phyloP scores from a whole-genome alignment of 1,140 invertebrate genomes.

The Cataglyphis hispanica region DNA sequence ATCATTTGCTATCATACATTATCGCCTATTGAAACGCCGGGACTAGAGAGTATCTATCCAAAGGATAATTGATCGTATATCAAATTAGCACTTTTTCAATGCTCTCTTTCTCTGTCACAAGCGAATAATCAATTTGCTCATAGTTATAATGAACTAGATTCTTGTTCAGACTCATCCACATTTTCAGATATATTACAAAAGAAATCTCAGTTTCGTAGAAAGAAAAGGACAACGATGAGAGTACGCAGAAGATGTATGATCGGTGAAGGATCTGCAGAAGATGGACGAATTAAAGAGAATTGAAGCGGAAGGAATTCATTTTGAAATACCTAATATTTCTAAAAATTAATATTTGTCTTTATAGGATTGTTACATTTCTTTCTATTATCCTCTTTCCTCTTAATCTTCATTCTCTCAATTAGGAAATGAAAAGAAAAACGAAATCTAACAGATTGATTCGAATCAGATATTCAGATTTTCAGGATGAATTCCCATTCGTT shows the following conservation, averaged over 20 bases:
- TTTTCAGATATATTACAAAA: conserved; percentile 20
- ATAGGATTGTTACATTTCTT: background rate
- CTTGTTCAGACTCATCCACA: background rate
- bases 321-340: background rate
- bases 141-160: conserved; percentile 7
- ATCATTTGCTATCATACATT: background rate
- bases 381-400: background rate
- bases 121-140: conserved; percentile 13
- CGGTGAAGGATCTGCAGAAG: conserved; percentile 35
- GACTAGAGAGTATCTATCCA: conserved; percentile 29
- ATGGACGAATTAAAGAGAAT: conserved; percentile 38
- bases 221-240: background rate
- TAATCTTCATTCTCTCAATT: background rate
- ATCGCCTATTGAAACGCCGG: conserved; percentile 1
- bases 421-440: background rate
- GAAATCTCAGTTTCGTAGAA: conserved; percentile 31
- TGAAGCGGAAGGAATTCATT: background rate
- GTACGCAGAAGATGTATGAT: conserved; percentile 71
- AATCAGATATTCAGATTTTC: conserved; percentile 8
- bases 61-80: background rate
- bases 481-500: conserved; percentile 27
- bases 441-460: background rate
- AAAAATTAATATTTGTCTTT: conserved; percentile 1
- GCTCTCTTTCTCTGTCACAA: conserved; percentile 2
- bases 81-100: background rate